These are phyloP conservation scores for Eilema depressum DNA, from an alignment of 2,888 invertebrate genomes.

Conservation along the genomic window DNA sequence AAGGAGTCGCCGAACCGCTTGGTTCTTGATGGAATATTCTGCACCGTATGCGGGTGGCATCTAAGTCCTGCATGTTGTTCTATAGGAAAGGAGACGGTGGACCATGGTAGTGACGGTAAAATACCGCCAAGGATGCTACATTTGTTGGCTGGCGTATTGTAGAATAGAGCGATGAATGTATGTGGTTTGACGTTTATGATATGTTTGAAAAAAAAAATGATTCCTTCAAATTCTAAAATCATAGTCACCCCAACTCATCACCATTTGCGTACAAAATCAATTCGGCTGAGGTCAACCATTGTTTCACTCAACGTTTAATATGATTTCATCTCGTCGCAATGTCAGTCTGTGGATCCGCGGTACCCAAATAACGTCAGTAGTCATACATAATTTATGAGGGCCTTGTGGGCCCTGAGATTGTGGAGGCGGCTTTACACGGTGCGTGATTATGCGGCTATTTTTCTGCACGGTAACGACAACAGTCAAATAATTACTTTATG, in stretches of 20 bases:
- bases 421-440: neutral
- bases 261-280: slow-evolving; percentile 21
- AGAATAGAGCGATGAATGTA: no score
- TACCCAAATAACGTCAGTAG: neutral
- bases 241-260: slow-evolving; percentile 10
- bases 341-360: neutral
- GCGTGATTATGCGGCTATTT: neutral
- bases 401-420: neutral
- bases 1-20: no score
- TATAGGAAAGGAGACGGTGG: no score
- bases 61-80: no score
- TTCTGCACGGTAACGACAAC: neutral
- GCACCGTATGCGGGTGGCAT: no score
- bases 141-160: no score
- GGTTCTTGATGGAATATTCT: no score
- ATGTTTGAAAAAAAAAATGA: no score
- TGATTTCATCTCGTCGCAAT: slow-evolving; percentile 24
- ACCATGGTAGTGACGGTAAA: no score
- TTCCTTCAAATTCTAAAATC: neutral
- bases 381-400: slow-evolving; percentile 15
- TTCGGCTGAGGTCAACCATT: slow-evolving; percentile 17
- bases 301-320: slow-evolving; percentile 11
- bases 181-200: no score
- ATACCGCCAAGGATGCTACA: no score
- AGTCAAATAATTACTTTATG: no score